phyloP scores from a whole-genome alignment of 2,888 invertebrate species.

The Drosophila monieri region DNA sequence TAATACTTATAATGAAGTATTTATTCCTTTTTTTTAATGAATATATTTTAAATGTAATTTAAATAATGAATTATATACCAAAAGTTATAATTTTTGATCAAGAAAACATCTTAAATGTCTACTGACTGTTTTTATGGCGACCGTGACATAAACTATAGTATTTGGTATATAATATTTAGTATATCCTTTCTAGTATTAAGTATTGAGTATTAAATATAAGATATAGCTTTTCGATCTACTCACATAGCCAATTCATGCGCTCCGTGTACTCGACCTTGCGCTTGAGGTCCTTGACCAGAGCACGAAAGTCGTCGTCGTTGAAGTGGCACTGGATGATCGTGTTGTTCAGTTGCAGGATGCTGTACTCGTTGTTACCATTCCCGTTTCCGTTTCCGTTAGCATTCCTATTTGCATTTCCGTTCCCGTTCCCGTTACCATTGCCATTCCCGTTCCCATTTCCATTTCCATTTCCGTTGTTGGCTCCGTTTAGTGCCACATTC shows the following conservation, averaged over 20 bases:
- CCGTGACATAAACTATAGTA: neutral
- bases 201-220: neutral
- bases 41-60: too few relatives aligned
- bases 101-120: too few relatives aligned
- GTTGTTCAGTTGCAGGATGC: constrained; percentile 83
- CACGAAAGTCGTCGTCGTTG: constrained; percentile 83
- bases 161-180: neutral
- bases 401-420: constrained; percentile 77
- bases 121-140: neutral
- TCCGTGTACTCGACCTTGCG: constrained; percentile 84
- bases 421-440: constrained; percentile 76
- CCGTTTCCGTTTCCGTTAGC: constrained; percentile 76
- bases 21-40: too few relatives aligned
- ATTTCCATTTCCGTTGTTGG: constrained; percentile 76
- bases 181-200: neutral
- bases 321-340: constrained; percentile 84
- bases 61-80: too few relatives aligned
- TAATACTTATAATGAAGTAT: too few relatives aligned
- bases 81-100: too few relatives aligned
- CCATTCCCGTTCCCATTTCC: constrained; percentile 77
- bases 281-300: constrained; percentile 83
- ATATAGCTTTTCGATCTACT: constrained; percentile 58
- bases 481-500: constrained; percentile 58
- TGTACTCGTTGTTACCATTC: constrained; percentile 83
- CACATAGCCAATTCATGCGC: constrained; percentile 84